These are phyloP conservation scores for Barypeithes pellucidus DNA, from an alignment of 2,888 invertebrate genomes.

Conservation along the genomic window DNA sequence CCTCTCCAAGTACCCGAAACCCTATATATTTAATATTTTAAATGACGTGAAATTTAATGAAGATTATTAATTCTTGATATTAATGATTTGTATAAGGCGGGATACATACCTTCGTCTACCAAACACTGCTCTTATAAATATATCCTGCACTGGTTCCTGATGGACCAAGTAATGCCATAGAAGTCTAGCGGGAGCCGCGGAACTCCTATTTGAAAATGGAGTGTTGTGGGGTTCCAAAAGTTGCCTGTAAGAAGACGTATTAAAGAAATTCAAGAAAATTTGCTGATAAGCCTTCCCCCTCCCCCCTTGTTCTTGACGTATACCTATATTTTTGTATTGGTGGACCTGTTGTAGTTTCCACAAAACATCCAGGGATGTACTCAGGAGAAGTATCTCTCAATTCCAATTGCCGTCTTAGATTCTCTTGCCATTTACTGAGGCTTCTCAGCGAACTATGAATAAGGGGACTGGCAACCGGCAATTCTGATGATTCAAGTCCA, in stretches of 20 bases:
- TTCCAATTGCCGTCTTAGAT: conserved; percentile 81
- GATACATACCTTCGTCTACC: conserved; percentile 46
- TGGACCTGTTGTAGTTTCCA: conserved; percentile 81
- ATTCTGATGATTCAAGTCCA: conserved; percentile 75
- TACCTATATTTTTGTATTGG: conserved; percentile 93
- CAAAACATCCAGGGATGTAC: conserved; percentile 93
- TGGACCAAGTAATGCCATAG: conserved; percentile 95
- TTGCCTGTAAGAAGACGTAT: conserved; percentile 76
- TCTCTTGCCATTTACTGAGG: conserved; percentile 92
- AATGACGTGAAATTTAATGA: too few species aligned
- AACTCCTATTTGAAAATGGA: conserved; percentile 86
- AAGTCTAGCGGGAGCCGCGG: conserved; percentile 84
- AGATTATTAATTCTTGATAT: too few species aligned
- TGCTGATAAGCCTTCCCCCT: too few species aligned
- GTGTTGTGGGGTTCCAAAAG: conserved; percentile 94
- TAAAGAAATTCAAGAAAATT: too few species aligned
- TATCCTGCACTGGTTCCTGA: conserved; percentile 92
- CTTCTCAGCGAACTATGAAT: conserved; percentile 91
- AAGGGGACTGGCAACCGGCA: conserved; percentile 94
- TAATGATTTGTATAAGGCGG: too few species aligned
- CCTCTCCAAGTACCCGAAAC: too few species aligned
- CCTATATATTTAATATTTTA: too few species aligned
- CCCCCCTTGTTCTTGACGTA: too few species aligned
- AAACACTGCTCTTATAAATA: conserved; percentile 84
- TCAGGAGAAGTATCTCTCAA: conserved; percentile 85